phyloP scores from a whole-genome alignment of 2,113 vertebrate species.

The Lethenteron camtschaticum region DNA sequence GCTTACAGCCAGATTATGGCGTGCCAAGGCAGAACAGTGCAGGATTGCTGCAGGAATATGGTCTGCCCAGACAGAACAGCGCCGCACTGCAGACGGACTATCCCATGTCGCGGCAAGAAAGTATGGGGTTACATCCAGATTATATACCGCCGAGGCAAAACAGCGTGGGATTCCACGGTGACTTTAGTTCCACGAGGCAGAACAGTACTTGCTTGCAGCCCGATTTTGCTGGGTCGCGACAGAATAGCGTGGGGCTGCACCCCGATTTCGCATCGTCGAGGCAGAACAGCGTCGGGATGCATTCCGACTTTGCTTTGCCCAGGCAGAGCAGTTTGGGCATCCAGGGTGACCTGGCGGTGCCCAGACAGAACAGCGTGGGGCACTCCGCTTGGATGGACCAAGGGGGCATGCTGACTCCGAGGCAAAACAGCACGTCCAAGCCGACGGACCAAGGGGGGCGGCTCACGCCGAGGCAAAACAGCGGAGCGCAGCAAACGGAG shows the following conservation, averaged over 20 bases:
- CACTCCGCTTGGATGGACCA: conserved; percentile 19
- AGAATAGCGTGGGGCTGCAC: conserved; percentile 1
- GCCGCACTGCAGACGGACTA: background rate
- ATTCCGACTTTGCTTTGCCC: background rate
- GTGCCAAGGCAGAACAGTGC: no score
- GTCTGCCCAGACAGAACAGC: background rate
- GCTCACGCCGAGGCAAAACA: conserved; percentile 41
- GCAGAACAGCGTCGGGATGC: conserved; percentile 2
- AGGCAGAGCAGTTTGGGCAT: background rate
- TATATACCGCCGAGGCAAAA: conserved; percentile 1
- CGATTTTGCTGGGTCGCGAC: conserved; percentile 2
- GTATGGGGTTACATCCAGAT: background rate
- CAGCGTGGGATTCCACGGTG: conserved; percentile 3
- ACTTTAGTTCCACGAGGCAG: background rate
- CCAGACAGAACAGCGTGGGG: conserved; percentile 27
- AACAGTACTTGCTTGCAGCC: background rate
- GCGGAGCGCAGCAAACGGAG: conserved; percentile 50
- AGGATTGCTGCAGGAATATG: background rate
- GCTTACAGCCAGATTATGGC: no score
- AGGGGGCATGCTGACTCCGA: background rate
- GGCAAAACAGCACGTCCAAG: conserved; percentile 3
- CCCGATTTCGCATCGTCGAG: background rate
- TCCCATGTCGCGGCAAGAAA: background rate
- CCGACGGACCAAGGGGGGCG: conserved; percentile 1
- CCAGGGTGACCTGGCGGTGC: background rate